phyloP scores from a whole-genome alignment of 2,113 vertebrate genomes.

The Macrotus californicus region DNA sequence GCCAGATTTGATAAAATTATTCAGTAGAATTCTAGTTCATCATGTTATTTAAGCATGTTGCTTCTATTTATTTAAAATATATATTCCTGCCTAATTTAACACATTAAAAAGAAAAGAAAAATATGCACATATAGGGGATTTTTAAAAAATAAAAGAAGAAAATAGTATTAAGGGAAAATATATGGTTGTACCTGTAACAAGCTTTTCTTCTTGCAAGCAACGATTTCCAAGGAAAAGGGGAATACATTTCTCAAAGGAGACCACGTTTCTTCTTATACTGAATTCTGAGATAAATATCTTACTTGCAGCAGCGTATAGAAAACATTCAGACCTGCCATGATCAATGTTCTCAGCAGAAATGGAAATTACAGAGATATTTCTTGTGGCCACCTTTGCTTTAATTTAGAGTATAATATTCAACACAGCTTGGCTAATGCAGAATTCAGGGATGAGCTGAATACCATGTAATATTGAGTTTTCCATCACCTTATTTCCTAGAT shows the following conservation, averaged over 20 bases:
- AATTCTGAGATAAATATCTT: background rate
- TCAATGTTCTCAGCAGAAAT: background rate
- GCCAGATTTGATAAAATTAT: background rate
- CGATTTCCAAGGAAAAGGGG: background rate
- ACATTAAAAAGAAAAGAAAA: background rate
- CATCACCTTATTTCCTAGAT: background rate
- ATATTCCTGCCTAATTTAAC: background rate
- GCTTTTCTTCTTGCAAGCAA: background rate
- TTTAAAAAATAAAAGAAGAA: background rate
- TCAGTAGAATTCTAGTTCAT: background rate
- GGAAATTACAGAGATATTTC: background rate
- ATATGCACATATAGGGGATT: background rate
- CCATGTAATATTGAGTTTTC: background rate
- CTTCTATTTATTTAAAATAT: background rate
- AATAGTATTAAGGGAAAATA: background rate
- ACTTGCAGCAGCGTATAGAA: background rate
- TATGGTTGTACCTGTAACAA: background rate
- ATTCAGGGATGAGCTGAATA: background rate
- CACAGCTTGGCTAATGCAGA: background rate
- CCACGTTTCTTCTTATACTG: background rate
- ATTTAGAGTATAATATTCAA: background rate
- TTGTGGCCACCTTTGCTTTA: background rate
- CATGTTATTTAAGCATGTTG: background rate
- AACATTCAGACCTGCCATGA: background rate
- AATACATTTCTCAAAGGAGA: background rate